Conservation (phyloP, 2,797 vertebrate species). For the Champsocephalus gunnari region DNA sequence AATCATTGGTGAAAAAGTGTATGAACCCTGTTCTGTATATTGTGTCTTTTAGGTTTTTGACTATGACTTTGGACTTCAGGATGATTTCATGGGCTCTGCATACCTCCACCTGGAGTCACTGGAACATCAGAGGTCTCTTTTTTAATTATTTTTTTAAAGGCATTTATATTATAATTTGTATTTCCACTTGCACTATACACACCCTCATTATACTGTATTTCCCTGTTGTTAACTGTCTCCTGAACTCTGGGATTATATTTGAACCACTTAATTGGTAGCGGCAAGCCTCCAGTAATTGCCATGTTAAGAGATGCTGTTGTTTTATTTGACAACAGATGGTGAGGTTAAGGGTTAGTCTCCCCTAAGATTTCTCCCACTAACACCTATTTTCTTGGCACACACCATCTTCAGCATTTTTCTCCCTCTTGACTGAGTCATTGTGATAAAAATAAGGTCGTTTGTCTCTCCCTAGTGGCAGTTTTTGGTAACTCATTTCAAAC, state of each 20-base stretch:
- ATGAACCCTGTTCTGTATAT: background rate
- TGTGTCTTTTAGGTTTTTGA: slow-evolving; percentile 87
- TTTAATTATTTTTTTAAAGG: background rate
- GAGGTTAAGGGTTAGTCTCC: background rate
- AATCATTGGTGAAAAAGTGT: too few species aligned
- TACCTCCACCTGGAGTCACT: slow-evolving; percentile 91
- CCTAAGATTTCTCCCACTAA: background rate
- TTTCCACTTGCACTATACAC: background rate
- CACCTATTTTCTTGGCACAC: background rate
- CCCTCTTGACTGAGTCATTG: background rate
- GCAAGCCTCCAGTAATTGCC: background rate
- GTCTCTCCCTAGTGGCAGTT: slow-evolving; percentile 63
- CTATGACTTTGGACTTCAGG: slow-evolving; percentile 97
- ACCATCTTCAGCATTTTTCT: background rate
- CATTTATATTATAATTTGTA: background rate
- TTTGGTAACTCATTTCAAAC: slow-evolving; percentile 23
- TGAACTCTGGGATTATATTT: background rate
- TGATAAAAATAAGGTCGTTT: slow-evolving; percentile 1
- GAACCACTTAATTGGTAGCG: background rate
- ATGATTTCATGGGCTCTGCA: slow-evolving; percentile 97
- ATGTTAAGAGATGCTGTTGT: background rate
- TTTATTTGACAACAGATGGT: background rate
- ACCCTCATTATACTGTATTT: background rate
- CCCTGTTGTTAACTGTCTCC: background rate
- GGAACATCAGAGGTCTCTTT: slow-evolving; percentile 90